Evolutionary conservation across 2,888 invertebrate species (phyloP).

Genomic region (Eristalinus sepulchralis): DNA sequence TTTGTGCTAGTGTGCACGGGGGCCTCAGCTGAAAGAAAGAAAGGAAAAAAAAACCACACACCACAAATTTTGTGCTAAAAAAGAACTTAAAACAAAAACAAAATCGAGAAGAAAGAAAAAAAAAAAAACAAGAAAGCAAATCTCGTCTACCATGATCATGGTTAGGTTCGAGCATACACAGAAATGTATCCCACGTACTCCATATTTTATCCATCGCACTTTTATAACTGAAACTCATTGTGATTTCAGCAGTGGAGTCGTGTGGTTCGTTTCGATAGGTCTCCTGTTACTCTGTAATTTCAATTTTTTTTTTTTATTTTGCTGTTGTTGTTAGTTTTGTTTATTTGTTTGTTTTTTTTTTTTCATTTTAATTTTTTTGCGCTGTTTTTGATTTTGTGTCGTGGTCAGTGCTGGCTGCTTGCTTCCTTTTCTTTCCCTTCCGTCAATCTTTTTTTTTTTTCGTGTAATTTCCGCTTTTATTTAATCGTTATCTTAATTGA

Average conservation of each 20-base stretch:
- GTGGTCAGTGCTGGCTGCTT: conserved; percentile 24
- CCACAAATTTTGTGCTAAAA: not conserved
- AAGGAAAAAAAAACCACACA: conserved; percentile 21
- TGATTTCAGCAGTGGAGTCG: conserved; percentile 77
- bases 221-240: conserved; percentile 78
- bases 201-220: conserved; percentile 77
- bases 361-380: not conserved
- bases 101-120: conserved; percentile 6
- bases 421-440: too few relatives aligned
- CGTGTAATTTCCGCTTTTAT: conserved; percentile 13
- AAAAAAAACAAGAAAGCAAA: not conserved
- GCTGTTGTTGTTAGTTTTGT: not conserved
- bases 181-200: conserved; percentile 60
- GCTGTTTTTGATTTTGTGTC: conserved; percentile 4
- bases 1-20: not conserved
- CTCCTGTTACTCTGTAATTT: not conserved
- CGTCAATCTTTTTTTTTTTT: too few relatives aligned
- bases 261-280: conserved; percentile 72
- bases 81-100: not conserved
- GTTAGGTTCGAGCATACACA: conserved; percentile 28
- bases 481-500: conserved; percentile 6
- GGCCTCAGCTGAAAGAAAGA: not conserved
- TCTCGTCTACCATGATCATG: conserved; percentile 56
- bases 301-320: conserved; percentile 9
- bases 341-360: not conserved